These are phyloP conservation scores for Frankliniella intonsa DNA, from an alignment of 2,888 invertebrate species.

Conservation along the genomic window DNA sequence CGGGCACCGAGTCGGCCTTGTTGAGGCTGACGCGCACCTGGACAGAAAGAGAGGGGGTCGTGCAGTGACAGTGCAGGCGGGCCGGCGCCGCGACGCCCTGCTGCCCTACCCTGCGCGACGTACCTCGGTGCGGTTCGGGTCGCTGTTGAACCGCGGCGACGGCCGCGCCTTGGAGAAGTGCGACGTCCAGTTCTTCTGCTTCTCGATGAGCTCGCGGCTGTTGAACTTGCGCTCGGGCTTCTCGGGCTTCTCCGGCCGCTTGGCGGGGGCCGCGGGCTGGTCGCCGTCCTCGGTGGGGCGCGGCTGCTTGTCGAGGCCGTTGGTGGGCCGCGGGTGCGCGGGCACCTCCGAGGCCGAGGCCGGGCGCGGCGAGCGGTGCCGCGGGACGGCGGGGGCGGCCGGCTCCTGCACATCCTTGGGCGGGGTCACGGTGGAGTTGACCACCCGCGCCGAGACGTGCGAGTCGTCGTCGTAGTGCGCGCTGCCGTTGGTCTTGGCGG, in stretches of 20 bases:
- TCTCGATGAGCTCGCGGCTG: conserved; percentile 81
- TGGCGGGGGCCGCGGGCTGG: conserved; percentile 44
- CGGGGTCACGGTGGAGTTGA: conserved; percentile 30
- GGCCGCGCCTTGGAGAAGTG: conserved; percentile 75
- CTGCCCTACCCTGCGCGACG: not conserved
- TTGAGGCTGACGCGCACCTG: conserved; percentile 40
- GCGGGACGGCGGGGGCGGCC: conserved; percentile 7
- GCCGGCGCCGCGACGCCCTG: not conserved
- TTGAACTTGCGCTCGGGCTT: conserved; percentile 78
- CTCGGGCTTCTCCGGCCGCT: conserved; percentile 65
- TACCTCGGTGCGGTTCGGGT: conserved; percentile 3
- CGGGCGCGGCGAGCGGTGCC: conserved; percentile 23
- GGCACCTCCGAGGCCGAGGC: conserved; percentile 37
- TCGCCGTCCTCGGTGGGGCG: conserved; percentile 31
- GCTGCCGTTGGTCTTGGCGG: conserved; percentile 32
- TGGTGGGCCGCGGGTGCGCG: conserved; percentile 36
- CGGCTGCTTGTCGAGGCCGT: conserved; percentile 44
- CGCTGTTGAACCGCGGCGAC: conserved; percentile 26
- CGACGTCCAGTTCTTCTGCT: conserved; percentile 88
- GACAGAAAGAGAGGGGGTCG: not conserved
- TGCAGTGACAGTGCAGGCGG: not conserved
- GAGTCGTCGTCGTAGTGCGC: conserved; percentile 27
- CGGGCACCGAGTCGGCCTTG: conserved; percentile 38
- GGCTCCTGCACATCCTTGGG: not conserved
- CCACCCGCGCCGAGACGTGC: conserved; percentile 31